These are phyloP conservation scores for Atta cephalotes DNA, from an alignment of 1,140 invertebrate species.

Conservation along the genomic window DNA sequence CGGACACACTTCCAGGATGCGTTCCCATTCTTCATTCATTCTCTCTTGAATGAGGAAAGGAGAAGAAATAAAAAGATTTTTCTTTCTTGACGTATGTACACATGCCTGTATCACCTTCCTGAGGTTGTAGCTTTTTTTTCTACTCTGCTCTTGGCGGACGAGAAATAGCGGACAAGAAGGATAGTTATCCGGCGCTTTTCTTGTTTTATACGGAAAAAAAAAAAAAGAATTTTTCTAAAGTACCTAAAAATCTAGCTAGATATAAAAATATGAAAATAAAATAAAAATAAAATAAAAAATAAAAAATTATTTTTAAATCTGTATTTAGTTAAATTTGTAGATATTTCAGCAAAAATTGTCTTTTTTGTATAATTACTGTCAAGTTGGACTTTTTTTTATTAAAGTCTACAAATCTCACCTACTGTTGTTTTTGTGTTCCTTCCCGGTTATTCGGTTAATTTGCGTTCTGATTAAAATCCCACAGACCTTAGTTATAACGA, in stretches of 20 bases:
- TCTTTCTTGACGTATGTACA: constrained; percentile 4
- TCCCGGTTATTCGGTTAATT: constrained; percentile 28
- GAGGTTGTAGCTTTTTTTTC: constrained; percentile 19
- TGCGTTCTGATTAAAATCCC: constrained; percentile 4
- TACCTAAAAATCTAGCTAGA: no score
- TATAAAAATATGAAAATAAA: no score
- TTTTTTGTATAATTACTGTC: neutral
- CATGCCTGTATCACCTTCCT: neutral
- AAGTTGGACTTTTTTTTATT: constrained; percentile 3
- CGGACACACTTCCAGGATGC: neutral
- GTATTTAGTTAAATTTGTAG: no score
- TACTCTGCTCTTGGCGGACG: neutral
- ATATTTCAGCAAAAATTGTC: no score
- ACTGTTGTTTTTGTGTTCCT: constrained; percentile 8
- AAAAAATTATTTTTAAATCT: no score
- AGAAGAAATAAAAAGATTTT: constrained; percentile 32
- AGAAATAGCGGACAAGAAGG: neutral
- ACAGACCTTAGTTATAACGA: neutral
- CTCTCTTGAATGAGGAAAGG: constrained; percentile 1
- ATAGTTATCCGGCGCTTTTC: neutral
- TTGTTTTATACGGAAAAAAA: neutral
- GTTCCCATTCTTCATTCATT: constrained; percentile 24
- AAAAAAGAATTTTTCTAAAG: no score
- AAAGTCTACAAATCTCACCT: constrained; percentile 22
- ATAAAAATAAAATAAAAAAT: no score